phyloP scores from a whole-genome alignment of 2,113 vertebrate genomes.

The Syngnathus typhle region DNA sequence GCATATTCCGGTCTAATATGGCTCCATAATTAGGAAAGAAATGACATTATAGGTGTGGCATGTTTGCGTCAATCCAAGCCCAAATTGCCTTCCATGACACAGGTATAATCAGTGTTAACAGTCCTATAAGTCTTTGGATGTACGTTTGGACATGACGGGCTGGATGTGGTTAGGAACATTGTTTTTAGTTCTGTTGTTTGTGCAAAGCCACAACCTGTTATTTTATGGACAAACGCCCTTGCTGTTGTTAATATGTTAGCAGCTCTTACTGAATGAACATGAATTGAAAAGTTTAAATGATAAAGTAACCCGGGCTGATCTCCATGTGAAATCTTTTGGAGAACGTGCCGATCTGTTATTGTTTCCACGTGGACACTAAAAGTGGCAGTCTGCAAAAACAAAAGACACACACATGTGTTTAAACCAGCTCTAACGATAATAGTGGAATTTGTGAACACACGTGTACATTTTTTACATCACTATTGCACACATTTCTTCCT shows the following conservation, averaged over 20 bases:
- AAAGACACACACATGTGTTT: background rate
- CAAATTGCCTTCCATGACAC: background rate
- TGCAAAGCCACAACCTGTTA: background rate
- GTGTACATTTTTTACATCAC: background rate
- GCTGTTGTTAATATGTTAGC: background rate
- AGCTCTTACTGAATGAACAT: background rate
- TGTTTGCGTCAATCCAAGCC: background rate
- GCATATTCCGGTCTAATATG: background rate
- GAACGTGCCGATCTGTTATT: background rate
- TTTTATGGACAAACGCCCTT: background rate
- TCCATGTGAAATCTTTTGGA: background rate
- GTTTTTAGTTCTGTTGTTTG: conserved; percentile 2
- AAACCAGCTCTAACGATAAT: background rate
- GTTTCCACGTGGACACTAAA: background rate
- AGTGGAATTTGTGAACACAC: background rate
- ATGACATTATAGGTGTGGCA: background rate
- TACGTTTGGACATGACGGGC: conserved; percentile 26
- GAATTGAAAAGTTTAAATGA: background rate
- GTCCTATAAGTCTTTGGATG: conserved; percentile 25
- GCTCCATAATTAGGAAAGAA: background rate
- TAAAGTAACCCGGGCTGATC: background rate
- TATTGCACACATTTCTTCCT: background rate
- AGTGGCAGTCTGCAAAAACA: background rate
- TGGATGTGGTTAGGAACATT: conserved; percentile 35
- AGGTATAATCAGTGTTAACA: conserved; percentile 46